Base-by-base conservation (phyloP, 1,140 invertebrate genomes). In the Drosophila pachea region DNA sequence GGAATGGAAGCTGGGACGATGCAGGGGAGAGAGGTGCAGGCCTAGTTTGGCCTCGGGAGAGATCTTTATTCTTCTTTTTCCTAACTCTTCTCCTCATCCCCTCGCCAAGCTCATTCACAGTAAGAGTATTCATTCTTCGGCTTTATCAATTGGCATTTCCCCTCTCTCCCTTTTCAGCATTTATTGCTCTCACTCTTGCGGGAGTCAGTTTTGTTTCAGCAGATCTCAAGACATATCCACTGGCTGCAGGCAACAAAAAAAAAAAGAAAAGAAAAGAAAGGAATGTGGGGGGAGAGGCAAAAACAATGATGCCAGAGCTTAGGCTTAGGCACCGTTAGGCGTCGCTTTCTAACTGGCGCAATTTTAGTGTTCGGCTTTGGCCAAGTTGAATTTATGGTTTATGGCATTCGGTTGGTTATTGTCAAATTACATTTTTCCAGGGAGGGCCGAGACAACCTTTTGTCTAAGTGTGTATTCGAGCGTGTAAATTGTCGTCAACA, bases 401-500 rank as follows among this genome's bases (percentile, higher is more conserved):
- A 84, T 84, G 81, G 59, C 73, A 59, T 73, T 75, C 68, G 72
- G 53, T 67, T 75, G 73, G 76, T 84, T 22, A 84, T 79, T 83
- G 79, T 84, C 79, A 79, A 83, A 83, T 84, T 83, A 81, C 78
- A 74, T 74, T 65, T 71, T 45, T 38, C 55, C 45, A 45, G 36
- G 29, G 65, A 31, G 49, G 11, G 36, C 4, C 8, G 8, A 4
- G 31, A 12, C 60, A 82, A 82, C 78, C 78, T 83, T 83, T 84
- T 83, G 79, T 79, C 63, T 76, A 48, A 56, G 64, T 38, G 60
- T 68, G 43, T 56, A 62, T 61, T 74, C 56, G 62, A 56, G 61
- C 61, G 68, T 72, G 83, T 83, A 83, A 83, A 83, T 78, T 83
- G 72, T 22, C 22, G 22, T 74, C 76, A 83, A 83, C 76, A 79